A percentile compares a stretch with the other conserved stretches of the same genome.
These are phyloP conservation scores for Scytalopus superciliaris DNA, from an alignment of 2,113 vertebrate genomes.

Conservation along the genomic window DNA sequence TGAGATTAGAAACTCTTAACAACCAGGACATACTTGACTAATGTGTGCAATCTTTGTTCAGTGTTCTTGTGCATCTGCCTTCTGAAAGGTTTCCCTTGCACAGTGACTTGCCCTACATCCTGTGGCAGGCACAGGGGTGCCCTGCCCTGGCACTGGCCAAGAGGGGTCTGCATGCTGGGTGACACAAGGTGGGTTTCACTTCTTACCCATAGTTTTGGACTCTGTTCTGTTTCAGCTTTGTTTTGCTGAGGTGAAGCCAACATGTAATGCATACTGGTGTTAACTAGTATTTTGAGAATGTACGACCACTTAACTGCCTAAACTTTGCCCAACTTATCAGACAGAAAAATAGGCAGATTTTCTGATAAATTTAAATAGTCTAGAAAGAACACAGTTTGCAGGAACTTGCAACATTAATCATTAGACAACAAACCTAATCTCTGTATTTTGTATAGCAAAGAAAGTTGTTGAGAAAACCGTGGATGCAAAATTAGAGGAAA, in stretches of 20 bases:
- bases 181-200: background rate
- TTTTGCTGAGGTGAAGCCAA: background rate
- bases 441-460: background rate
- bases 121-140: background rate
- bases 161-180: fast-evolving
- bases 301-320: background rate
- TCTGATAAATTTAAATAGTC: background rate
- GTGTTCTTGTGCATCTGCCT: background rate
- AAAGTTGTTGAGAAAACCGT: background rate
- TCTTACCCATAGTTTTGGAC: background rate
- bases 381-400: background rate
- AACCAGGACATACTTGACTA: background rate
- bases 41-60: background rate
- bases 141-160: too few species aligned
- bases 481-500: background rate
- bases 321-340: background rate
- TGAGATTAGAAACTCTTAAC: background rate
- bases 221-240: background rate
- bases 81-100: fast-evolving
- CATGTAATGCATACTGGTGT: background rate
- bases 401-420: background rate
- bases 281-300: background rate
- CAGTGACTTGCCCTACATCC: fast-evolving
- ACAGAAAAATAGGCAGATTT: background rate
- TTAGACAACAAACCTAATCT: background rate